These are phyloP conservation scores for Noturus placidus DNA, from an alignment of 2,113 vertebrate genomes.

Conservation along the genomic window DNA sequence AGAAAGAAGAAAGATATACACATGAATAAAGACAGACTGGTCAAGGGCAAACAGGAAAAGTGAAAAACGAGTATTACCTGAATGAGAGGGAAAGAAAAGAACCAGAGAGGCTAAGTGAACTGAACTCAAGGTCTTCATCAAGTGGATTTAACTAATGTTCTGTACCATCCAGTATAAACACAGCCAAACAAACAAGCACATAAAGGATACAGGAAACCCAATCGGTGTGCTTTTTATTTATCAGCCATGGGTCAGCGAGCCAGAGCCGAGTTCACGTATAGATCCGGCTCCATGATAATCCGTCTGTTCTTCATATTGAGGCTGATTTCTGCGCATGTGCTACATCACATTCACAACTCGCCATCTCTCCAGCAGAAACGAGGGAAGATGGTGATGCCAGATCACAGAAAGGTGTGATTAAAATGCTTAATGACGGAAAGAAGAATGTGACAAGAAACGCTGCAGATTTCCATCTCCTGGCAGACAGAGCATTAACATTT, in stretches of 20 bases:
- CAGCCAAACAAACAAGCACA: slow-evolving; percentile 35
- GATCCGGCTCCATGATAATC: slow-evolving; percentile 25
- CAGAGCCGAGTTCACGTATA: background rate
- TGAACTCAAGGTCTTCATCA: background rate
- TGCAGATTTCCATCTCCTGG: slow-evolving; percentile 32
- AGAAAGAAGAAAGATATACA: background rate
- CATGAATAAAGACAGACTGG: background rate
- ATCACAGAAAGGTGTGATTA: slow-evolving; percentile 30
- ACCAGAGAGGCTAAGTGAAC: background rate
- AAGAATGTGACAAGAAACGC: slow-evolving; percentile 7
- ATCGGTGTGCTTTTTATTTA: slow-evolving; percentile 11
- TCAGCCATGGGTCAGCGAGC: slow-evolving; percentile 3
- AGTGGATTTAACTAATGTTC: background rate
- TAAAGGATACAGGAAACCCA: slow-evolving; percentile 19
- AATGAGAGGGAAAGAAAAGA: background rate
- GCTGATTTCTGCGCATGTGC: slow-evolving; percentile 22
- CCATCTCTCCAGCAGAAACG: slow-evolving; percentile 25
- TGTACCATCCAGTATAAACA: background rate
- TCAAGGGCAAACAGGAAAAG: background rate
- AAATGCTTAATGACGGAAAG: slow-evolving; percentile 5
- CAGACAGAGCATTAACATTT: slow-evolving; percentile 26
- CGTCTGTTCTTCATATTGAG: slow-evolving; percentile 35
- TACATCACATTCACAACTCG: slow-evolving; percentile 37
- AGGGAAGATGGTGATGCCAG: slow-evolving; percentile 28
- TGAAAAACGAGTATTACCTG: background rate